These are phyloP conservation scores for Brachionus plicatilis DNA, from an alignment of 1,140 invertebrate species.

Conservation along the genomic window DNA sequence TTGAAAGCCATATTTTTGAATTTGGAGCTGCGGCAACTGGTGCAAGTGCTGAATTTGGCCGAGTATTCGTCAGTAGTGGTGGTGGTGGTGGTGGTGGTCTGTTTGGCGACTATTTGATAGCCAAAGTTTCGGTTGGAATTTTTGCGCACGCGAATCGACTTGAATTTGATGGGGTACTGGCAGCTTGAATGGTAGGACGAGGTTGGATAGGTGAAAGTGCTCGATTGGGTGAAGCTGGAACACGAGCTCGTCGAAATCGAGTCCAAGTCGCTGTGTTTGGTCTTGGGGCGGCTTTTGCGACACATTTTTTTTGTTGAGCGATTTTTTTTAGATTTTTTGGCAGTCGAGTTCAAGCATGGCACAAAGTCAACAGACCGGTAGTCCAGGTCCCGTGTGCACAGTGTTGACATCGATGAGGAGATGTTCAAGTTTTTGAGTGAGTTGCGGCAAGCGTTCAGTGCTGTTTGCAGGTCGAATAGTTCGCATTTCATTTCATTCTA, in stretches of 20 bases:
- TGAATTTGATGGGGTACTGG: not conserved
- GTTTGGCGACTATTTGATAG: constrained; percentile 8
- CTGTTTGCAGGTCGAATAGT: constrained; percentile 19
- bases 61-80: constrained; percentile 11
- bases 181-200: not conserved
- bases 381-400: not conserved
- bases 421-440: not conserved
- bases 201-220: not conserved
- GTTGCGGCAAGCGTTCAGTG: constrained; percentile 7
- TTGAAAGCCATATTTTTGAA: not conserved
- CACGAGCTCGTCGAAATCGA: not conserved
- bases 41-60: constrained; percentile 7
- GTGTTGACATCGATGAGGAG: not conserved
- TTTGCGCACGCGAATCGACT: not conserved
- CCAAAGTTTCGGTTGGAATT: not conserved
- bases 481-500: constrained; percentile 30
- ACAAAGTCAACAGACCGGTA: not conserved
- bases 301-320: not conserved
- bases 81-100: not conserved
- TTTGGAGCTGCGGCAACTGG: not conserved
- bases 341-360: constrained; percentile 13
- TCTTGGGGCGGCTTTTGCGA: not conserved
- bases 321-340: not conserved
- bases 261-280: not conserved
- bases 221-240: not conserved